Percentiles rank a stretch among this genome's conserved stretches.
These are phyloP conservation scores for Nannoperca obscura DNA, from an alignment of 2,797 vertebrate genomes.

Conservation along the genomic window DNA sequence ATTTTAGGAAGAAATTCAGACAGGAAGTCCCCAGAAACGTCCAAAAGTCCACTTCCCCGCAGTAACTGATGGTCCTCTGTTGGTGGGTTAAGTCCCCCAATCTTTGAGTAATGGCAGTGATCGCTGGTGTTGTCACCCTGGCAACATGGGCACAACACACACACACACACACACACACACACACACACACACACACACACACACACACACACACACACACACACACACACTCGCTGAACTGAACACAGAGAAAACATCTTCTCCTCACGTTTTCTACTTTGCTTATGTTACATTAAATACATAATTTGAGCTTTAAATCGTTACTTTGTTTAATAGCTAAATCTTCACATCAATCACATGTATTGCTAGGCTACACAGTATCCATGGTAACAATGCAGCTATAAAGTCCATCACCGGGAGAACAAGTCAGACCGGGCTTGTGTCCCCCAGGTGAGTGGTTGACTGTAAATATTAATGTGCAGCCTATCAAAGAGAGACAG, in stretches of 20 bases:
- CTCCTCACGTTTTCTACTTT: neutral
- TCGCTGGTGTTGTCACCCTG: conserved; percentile 27
- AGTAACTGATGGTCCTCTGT: conserved; percentile 21
- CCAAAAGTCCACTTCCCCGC: neutral
- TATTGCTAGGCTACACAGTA: too few relatives aligned
- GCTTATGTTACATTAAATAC: neutral
- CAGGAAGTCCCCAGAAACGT: conserved; percentile 7
- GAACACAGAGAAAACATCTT: conserved; percentile 4
- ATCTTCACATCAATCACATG: too few relatives aligned
- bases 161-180: neutral
- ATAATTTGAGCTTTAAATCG: too few relatives aligned
- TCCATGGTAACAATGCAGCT: too few relatives aligned
- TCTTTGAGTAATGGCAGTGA: conserved; percentile 32
- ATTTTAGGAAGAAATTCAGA: conserved; percentile 14
- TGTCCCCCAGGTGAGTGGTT: too few relatives aligned
- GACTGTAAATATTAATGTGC: too few relatives aligned
- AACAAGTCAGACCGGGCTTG: too few relatives aligned
- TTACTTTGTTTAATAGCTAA: too few relatives aligned
- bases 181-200: conserved; percentile 5
- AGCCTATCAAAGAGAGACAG: too few relatives aligned
- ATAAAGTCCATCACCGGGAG: too few relatives aligned
- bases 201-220: neutral
- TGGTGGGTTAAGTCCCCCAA: conserved; percentile 9
- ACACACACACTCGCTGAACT: neutral
- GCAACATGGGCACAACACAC: neutral